These are phyloP conservation scores for Eupithecia insigniata DNA, from an alignment of 2,888 invertebrate species.

Conservation along the genomic window DNA sequence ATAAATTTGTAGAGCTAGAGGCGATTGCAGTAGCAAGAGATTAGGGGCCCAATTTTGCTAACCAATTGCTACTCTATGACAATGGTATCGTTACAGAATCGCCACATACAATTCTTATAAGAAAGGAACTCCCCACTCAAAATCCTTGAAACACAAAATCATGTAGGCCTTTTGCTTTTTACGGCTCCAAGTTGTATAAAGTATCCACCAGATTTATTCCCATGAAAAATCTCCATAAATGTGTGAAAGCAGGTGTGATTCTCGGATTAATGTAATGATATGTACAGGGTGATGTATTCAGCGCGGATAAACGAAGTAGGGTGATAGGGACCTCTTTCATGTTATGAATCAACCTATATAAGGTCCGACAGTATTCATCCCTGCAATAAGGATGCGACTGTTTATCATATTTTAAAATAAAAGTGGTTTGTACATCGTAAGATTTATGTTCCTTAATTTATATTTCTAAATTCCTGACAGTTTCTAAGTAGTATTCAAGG, in stretches of 20 bases:
- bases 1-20: no score
- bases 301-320: slow-evolving; percentile 9
- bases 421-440: no score
- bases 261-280: slow-evolving; percentile 56
- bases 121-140: background rate
- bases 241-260: slow-evolving; percentile 51
- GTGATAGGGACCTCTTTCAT: slow-evolving; percentile 2
- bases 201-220: background rate
- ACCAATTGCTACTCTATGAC: no score
- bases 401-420: no score
- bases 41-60: no score
- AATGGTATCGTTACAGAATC: no score
- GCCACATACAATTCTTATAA: no score
- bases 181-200: background rate
- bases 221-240: slow-evolving; percentile 17
- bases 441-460: no score
- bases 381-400: slow-evolving; percentile 7
- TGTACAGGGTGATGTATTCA: slow-evolving; percentile 21
- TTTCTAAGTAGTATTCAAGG: background rate
- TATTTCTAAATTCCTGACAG: no score
- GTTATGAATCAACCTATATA: slow-evolving; percentile 5
- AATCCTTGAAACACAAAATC: background rate
- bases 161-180: background rate
- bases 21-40: no score
- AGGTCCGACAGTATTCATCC: background rate